These are phyloP conservation scores for Phorcus lineatus DNA, from an alignment of 2,888 invertebrate genomes.

Conservation along the genomic window DNA sequence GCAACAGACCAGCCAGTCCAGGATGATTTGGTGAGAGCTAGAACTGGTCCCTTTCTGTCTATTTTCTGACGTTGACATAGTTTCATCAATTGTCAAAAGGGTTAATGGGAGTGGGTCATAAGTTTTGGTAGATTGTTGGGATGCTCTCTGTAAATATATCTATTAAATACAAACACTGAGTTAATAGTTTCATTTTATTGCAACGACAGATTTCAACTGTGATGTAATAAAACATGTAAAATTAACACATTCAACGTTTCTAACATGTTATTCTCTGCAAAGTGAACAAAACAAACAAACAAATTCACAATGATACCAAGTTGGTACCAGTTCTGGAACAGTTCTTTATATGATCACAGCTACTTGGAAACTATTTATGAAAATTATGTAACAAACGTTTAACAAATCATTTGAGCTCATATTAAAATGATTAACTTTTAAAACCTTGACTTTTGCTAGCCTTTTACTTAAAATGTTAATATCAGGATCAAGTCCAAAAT, in stretches of 20 bases:
- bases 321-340: not conserved
- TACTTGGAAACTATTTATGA: not conserved
- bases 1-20: too few species aligned
- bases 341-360: not conserved
- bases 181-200: not conserved
- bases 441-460: too few species aligned
- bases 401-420: not conserved
- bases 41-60: too few species aligned
- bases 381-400: not conserved
- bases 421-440: not conserved
- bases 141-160: not conserved
- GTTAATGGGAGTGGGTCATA: too few species aligned
- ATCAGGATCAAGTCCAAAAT: too few species aligned
- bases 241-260: not conserved
- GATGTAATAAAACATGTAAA: not conserved
- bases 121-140: too few species aligned
- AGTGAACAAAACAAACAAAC: not conserved
- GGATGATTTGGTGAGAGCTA: too few species aligned
- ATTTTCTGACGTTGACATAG: too few species aligned
- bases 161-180: not conserved
- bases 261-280: not conserved
- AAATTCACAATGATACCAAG: not conserved
- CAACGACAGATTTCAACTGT: conserved; percentile 13
- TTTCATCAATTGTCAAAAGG: too few species aligned
- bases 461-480: too few species aligned